Conservation (phyloP, 2,888 invertebrate species). For the Trachelus tabidus region DNA sequence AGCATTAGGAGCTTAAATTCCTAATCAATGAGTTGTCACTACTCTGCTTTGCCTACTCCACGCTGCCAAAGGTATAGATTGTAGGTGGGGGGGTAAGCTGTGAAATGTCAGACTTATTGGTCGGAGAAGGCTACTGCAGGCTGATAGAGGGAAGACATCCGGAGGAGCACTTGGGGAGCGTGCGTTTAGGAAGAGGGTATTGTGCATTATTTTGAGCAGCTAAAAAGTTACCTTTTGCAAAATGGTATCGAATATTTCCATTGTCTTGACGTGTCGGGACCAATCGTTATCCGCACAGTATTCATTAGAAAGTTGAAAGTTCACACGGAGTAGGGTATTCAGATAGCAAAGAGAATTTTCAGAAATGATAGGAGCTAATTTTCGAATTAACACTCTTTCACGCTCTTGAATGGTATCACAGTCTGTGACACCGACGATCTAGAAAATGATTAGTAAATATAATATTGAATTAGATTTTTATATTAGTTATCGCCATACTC, state of each 20-base stretch:
- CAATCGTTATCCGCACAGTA: slow-evolving; percentile 62
- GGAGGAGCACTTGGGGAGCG: too few species aligned
- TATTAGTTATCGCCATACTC: slow-evolving; percentile 13
- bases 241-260: slow-evolving; percentile 64
- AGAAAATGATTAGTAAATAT: not conserved
- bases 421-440: slow-evolving; percentile 38
- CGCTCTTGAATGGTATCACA: slow-evolving; percentile 43
- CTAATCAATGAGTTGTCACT: not conserved
- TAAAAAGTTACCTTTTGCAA: slow-evolving; percentile 58
- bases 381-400: slow-evolving; percentile 64
- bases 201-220: not conserved
- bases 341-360: slow-evolving; percentile 69
- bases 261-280: slow-evolving; percentile 63
- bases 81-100: too few species aligned
- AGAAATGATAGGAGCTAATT: slow-evolving; percentile 52
- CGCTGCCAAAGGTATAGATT: too few species aligned
- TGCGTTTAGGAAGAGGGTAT: not conserved
- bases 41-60: too few species aligned
- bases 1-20: not conserved
- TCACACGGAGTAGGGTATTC: slow-evolving; percentile 69
- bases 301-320: slow-evolving; percentile 68
- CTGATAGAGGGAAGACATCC: not conserved
- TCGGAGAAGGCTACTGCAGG: too few species aligned
- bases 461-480: not conserved
- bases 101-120: not conserved